Percentiles rank a stretch among this genome's conserved stretches.
phyloP scores from a whole-genome alignment of 1,140 invertebrate genomes.

The Scaptodrosophila lebanonensis region DNA sequence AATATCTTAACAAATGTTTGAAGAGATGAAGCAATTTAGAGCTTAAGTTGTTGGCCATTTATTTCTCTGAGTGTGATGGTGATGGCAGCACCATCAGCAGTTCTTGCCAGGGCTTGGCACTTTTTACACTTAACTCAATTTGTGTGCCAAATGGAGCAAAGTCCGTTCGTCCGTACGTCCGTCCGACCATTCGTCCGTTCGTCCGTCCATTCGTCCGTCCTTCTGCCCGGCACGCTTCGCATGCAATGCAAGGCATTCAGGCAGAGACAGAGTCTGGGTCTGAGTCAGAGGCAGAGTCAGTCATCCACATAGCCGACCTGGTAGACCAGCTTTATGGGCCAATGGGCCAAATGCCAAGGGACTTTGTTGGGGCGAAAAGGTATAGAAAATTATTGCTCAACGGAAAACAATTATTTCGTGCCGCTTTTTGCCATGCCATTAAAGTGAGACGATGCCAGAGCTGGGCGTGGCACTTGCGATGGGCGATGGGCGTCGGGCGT shows the following conservation, averaged over 20 bases:
- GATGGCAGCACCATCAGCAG: too few relatives aligned
- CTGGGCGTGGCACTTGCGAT: not conserved
- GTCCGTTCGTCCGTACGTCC: not conserved
- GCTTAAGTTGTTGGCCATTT: too few relatives aligned
- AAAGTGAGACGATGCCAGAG: conserved; percentile 24
- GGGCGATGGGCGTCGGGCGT: too few relatives aligned
- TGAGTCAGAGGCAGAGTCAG: too few relatives aligned
- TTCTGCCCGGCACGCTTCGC: not conserved
- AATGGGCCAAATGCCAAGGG: conserved; percentile 34
- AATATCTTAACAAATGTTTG: too few relatives aligned
- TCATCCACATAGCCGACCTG: too few relatives aligned
- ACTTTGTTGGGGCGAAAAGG: conserved; percentile 20
- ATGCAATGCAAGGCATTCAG: not conserved
- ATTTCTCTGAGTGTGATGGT: too few relatives aligned
- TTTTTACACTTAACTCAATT: conserved; percentile 64
- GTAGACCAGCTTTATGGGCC: conserved; percentile 38
- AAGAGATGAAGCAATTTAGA: too few relatives aligned
- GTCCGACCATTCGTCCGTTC: not conserved
- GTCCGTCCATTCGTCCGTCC: not conserved
- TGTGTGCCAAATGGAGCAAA: conserved; percentile 30
- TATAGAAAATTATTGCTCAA: conserved; percentile 72
- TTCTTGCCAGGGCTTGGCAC: conserved; percentile 8
- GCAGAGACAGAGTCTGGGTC: too few relatives aligned
- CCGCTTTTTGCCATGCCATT: conserved; percentile 47
- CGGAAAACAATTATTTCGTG: conserved; percentile 70